These are phyloP conservation scores for Oxytorus armatus DNA, from an alignment of 2,888 invertebrate genomes.

Conservation along the genomic window DNA sequence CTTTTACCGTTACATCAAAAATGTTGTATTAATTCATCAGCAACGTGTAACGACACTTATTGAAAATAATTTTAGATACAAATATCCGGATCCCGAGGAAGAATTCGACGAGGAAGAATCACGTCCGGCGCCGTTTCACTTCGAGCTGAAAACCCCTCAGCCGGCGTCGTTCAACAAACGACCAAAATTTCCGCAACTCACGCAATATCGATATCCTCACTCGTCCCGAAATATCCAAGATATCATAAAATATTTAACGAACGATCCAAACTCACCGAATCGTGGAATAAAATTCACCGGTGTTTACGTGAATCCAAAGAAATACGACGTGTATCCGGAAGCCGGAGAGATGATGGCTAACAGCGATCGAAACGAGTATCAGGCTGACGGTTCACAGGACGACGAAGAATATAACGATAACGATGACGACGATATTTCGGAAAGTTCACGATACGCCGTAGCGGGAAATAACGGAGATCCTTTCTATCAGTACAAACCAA, in stretches of 20 bases:
- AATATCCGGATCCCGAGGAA: slow-evolving; percentile 74
- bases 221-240: slow-evolving; percentile 83
- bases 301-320: slow-evolving; percentile 82
- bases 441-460: slow-evolving; percentile 76
- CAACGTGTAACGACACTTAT: neutral
- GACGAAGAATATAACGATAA: slow-evolving; percentile 63
- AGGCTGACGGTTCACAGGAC: slow-evolving; percentile 33
- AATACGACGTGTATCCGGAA: slow-evolving; percentile 76
- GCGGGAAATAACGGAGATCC: slow-evolving; percentile 86
- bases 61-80: slow-evolving; percentile 71
- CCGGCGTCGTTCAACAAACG: slow-evolving; percentile 80
- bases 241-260: slow-evolving; percentile 81
- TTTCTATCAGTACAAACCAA: slow-evolving; percentile 89
- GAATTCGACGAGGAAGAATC: slow-evolving; percentile 81
- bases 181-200: slow-evolving; percentile 80
- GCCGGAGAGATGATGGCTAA: slow-evolving; percentile 75
- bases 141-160: slow-evolving; percentile 80
- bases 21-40: no score
- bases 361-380: slow-evolving; percentile 74
- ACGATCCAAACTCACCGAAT: slow-evolving; percentile 73
- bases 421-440: slow-evolving; percentile 60
- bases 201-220: slow-evolving; percentile 81
- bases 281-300: slow-evolving; percentile 83
- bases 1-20: no score
- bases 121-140: slow-evolving; percentile 86